phyloP scores from a whole-genome alignment of 2,888 invertebrate genomes.

The Lumbricus terrestris region DNA sequence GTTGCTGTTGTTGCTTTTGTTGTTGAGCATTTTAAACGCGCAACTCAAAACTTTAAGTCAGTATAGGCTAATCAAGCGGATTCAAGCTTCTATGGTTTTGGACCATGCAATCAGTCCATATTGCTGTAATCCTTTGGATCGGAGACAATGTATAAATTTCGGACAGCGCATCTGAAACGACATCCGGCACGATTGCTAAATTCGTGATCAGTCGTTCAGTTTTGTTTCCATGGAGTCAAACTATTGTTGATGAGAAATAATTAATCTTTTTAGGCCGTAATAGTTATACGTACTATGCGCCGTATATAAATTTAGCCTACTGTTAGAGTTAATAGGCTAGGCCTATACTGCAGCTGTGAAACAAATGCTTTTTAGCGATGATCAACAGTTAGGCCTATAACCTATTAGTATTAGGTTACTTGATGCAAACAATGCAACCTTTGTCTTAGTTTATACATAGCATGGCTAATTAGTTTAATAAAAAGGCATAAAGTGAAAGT shows the following conservation, averaged over 20 bases:
- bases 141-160: not conserved
- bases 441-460: not conserved
- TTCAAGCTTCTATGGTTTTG: too few relatives aligned
- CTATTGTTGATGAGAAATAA: not conserved
- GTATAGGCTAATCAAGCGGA: too few relatives aligned
- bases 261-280: not conserved
- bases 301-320: too few relatives aligned
- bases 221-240: constrained; percentile 3
- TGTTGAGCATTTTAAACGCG: too few relatives aligned
- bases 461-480: not conserved
- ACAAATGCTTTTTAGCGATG: not conserved
- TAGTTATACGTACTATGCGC: too few relatives aligned
- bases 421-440: not conserved
- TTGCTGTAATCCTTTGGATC: too few relatives aligned
- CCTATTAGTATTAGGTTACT: too few relatives aligned
- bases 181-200: not conserved
- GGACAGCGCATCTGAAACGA: not conserved
- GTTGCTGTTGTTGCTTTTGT: too few relatives aligned
- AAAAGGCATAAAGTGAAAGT: not conserved
- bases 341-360: not conserved
- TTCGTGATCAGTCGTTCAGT: not conserved
- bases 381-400: too few relatives aligned
- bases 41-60: too few relatives aligned
- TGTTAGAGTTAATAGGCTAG: not conserved
- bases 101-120: too few relatives aligned